phyloP scores from a whole-genome alignment of 2,888 invertebrate species.

The Sarcophaga rosellei region DNA sequence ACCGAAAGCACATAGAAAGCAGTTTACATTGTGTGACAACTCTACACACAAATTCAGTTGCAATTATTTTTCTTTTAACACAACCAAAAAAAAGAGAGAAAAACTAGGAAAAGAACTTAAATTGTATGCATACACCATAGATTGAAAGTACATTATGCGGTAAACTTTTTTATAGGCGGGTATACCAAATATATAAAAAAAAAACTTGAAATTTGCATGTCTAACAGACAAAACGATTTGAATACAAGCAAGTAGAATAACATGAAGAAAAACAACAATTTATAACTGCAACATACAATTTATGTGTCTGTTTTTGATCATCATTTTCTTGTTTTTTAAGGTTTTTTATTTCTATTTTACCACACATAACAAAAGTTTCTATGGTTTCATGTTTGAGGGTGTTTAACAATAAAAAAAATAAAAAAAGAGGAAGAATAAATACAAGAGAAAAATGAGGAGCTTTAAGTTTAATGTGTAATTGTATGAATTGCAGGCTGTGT shows the following conservation, averaged over 20 bases:
- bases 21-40: conserved; percentile 24
- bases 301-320: neutral
- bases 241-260: neutral
- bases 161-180: conserved; percentile 27
- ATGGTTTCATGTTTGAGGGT: conserved; percentile 3
- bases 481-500: neutral
- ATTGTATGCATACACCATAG: neutral
- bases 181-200: conserved; percentile 1
- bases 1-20: neutral
- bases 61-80: neutral
- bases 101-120: no score
- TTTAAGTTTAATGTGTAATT: conserved; percentile 15
- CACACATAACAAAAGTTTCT: neutral
- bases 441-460: neutral
- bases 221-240: conserved; percentile 33
- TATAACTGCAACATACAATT: conserved; percentile 45
- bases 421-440: neutral
- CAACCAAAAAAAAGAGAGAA: neutral
- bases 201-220: conserved; percentile 30
- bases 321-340: neutral
- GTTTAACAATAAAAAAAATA: neutral
- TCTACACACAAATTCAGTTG: conserved; percentile 2
- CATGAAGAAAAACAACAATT: neutral
- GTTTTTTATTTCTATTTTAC: neutral
- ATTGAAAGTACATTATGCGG: conserved; percentile 31